Evolutionary conservation across 2,797 vertebrate genomes (phyloP), one percentile per base, ranked within the genome.

Genomic region (Buphagus erythrorhynchus): DNA sequence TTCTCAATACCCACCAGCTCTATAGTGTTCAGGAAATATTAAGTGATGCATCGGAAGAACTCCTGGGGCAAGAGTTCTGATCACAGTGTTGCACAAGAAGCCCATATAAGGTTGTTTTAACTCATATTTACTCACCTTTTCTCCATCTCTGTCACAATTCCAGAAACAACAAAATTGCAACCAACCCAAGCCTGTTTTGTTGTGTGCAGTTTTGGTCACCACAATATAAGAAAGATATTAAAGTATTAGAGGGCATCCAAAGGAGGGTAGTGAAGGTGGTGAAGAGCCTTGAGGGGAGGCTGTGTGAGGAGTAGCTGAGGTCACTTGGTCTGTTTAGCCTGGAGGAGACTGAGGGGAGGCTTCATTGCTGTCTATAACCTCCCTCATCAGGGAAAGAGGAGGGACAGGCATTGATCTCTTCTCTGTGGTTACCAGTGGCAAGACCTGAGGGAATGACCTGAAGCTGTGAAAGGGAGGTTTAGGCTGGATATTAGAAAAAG

Each of bases 261-360:
- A 59, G 24, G 7, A 61, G 24, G 16, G 5, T 26, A 29, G 29
- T 21, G 29, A 46, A 59, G 24, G 5, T 61, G 16, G 46, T 61
- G 54, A 68, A 46, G 26, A 29, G 16, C 16, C 25, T 54, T 40
- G 16, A 54, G 40, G 4, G 9, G 33, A 61, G 54, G 29, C 16
- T 0, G 0, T 61, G 0, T 33, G 33, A 52, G 24, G 28, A 33
- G 13, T 5, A 9, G 5, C 29, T 29, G 40, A 54, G 24, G 46
- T 46, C 7, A 3, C 40, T 68, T 17, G 63, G 5, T 46, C 7
- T 46, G 55, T 33, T 46, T 18, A 52, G 40, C 29, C 54, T 45
- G 16, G 38, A 58, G 17, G 3, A 57, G 31, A 6, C 15, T 29
- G 82, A 76, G 16, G 4, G 24, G 7, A 61, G 3, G 20, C 16